Evolutionary conservation across 2,888 invertebrate genomes (phyloP), one percentile per base, ranked within the genome.

Genomic region (Aleiodes alternator): DNA sequence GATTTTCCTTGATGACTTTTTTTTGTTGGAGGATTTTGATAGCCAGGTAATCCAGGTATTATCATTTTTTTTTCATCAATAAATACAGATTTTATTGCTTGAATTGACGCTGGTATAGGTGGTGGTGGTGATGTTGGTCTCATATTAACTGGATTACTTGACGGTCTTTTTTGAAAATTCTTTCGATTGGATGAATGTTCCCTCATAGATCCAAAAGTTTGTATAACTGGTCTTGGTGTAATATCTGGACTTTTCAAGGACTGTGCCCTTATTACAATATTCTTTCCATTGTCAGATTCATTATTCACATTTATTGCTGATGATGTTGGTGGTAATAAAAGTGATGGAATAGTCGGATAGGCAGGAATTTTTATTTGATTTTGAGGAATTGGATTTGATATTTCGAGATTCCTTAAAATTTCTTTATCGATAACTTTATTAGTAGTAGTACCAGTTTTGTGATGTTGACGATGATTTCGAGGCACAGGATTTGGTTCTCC

Each of bases 201-300:
- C 38, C 96, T 91, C 95, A 96, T 96, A 0, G 96, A 96, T 0
- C 96, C 96, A 82, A 96, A 96, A 43, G 93, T 94, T 78, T 94
- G 95, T 48, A 96, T 92, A 0, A 91, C 90, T 0, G 95, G 93
- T 84, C 93, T 92, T 14, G 91, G 91, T 0, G 90, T 87, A 5
- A 88, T 84, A 57, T 88, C 87, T 0, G 89, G 85, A 69, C 94
- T 93, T 80, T 96, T 91, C 95, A 96, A 95, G 82, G 96, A 96
- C 84, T 96, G 96, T 0, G 96, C 94, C 70, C 96, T 91, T 90
- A 94, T 93, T 0, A 96, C 93, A 12, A 93, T 93, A 0, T 91
- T 88, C 68, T 92, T 92, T 56, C 92, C 90, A 12, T 93, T 93
- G 3, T 90, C 90, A 50, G 9, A 43, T 43, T 92, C 92, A 81